A percentile compares a stretch with the other conserved stretches of the same genome.
Evolutionary conservation across 2,888 invertebrate genomes (phyloP).

Genomic region (Drosophila maculinotata): DNA sequence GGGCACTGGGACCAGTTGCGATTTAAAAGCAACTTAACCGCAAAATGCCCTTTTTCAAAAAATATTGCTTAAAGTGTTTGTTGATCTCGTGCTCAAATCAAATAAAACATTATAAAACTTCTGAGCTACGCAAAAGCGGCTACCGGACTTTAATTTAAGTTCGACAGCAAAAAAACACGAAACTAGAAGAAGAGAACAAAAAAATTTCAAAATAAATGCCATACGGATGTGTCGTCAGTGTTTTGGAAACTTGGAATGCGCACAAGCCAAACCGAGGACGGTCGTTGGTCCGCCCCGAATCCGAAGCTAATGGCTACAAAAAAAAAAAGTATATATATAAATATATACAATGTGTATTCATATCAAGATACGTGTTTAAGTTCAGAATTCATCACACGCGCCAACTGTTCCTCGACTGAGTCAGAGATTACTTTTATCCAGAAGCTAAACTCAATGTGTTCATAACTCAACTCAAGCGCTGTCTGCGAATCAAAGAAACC

Average conservation of each 20-base stretch:
- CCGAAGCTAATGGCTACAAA: constrained; percentile 12
- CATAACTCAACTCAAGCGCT: constrained; percentile 34
- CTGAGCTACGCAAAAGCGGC: constrained; percentile 56
- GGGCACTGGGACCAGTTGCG: constrained; percentile 31
- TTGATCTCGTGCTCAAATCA: constrained; percentile 15
- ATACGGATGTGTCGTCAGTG: constrained; percentile 62
- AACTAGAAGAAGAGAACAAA: constrained; percentile 24
- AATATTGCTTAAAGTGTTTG: neutral
- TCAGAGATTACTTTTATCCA: constrained; percentile 34
- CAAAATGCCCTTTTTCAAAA: constrained; percentile 52
- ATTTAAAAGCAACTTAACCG: constrained; percentile 3
- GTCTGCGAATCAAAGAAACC: constrained; percentile 22
- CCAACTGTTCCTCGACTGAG: constrained; percentile 38
- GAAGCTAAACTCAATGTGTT: constrained; percentile 33
- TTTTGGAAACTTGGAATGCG: constrained; percentile 36
- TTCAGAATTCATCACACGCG: constrained; percentile 62
- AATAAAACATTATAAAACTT: constrained; percentile 50
- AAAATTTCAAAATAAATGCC: constrained; percentile 33
- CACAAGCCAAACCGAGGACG: constrained; percentile 67
- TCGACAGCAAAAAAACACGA: constrained; percentile 26
- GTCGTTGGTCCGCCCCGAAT: constrained; percentile 67
- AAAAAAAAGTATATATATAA: constrained; percentile 18
- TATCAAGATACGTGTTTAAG: constrained; percentile 37
- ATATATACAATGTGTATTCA: constrained; percentile 14
- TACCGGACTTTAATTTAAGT: constrained; percentile 41